Evolutionary conservation across 2,113 vertebrate species (phyloP).

Genomic region (Gymnogyps californianus): DNA sequence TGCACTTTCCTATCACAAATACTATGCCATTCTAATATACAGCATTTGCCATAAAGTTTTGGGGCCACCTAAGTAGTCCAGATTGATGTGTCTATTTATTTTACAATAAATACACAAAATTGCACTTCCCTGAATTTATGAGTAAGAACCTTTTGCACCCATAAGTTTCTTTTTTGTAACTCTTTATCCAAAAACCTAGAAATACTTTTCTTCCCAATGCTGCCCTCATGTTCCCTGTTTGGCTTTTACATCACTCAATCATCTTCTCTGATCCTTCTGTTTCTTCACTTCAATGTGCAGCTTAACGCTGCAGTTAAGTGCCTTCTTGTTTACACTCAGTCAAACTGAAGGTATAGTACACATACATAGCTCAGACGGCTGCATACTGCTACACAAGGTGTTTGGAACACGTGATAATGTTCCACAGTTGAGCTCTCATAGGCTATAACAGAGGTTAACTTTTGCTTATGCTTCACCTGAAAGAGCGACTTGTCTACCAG

Average conservation of each 20-base stretch:
- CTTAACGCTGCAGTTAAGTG: neutral
- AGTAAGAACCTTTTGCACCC: neutral
- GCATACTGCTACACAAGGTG: neutral
- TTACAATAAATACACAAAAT: neutral
- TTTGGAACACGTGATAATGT: neutral
- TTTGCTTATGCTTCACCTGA: neutral
- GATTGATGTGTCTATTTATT: rapidly evolving
- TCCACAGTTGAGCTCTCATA: neutral
- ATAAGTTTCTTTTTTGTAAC: neutral
- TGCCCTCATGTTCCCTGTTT: neutral
- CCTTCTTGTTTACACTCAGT: neutral
- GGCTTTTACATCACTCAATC: neutral
- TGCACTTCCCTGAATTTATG: neutral
- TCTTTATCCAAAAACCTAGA: neutral
- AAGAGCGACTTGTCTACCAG: neutral
- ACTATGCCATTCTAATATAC: neutral
- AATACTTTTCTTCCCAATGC: neutral
- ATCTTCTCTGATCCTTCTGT: neutral
- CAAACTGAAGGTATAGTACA: neutral
- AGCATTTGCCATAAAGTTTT: neutral
- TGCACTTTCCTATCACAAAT: neutral
- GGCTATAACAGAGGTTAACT: neutral
- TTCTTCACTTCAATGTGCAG: neutral
- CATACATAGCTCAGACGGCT: neutral
- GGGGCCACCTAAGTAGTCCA: neutral